Conservation (phyloP, 2,113 vertebrate species). For the Limanda limanda region DNA sequence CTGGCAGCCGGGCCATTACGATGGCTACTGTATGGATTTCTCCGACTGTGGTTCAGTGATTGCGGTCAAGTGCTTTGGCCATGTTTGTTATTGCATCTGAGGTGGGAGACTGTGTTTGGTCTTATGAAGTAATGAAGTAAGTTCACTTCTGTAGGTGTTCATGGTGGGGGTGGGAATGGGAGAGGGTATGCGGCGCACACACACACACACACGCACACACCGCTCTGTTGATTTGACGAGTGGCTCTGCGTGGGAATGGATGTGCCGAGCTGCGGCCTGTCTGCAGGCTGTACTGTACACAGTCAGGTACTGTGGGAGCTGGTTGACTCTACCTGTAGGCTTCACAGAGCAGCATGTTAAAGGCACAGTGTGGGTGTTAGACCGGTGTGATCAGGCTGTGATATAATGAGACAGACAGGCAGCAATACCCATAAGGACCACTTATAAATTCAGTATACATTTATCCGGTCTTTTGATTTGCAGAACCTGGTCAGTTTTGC, state of each 20-base stretch:
- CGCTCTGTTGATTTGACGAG: slow-evolving; percentile 58
- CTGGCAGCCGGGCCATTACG: slow-evolving; percentile 10
- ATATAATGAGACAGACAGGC: slow-evolving; percentile 33
- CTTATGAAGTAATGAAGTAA: slow-evolving; percentile 57
- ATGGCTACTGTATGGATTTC: slow-evolving; percentile 52
- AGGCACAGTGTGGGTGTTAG: slow-evolving; percentile 41
- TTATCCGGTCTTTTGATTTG: too few species aligned
- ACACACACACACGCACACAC: slow-evolving; percentile 5
- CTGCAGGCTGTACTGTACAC: slow-evolving; percentile 56
- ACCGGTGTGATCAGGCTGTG: slow-evolving; percentile 27
- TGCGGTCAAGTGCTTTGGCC: slow-evolving; percentile 68
- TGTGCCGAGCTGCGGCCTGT: slow-evolving; percentile 57
- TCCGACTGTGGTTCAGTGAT: slow-evolving; percentile 52
- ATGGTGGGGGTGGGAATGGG: slow-evolving; percentile 15
- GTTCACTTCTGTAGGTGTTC: slow-evolving; percentile 66
- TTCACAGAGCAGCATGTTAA: slow-evolving; percentile 28
- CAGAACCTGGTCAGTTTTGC: not conserved
- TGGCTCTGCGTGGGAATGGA: slow-evolving; percentile 65
- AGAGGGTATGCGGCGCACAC: slow-evolving; percentile 1
- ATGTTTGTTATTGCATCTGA: slow-evolving; percentile 63
- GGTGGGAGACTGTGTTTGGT: slow-evolving; percentile 67
- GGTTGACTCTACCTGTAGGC: slow-evolving; percentile 56
- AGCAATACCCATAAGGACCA: slow-evolving; percentile 2
- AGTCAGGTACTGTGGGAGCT: slow-evolving; percentile 43
- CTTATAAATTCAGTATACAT: not conserved